These are phyloP conservation scores for Cantharis lateralis DNA, from an alignment of 2,888 invertebrate genomes.

Conservation along the genomic window DNA sequence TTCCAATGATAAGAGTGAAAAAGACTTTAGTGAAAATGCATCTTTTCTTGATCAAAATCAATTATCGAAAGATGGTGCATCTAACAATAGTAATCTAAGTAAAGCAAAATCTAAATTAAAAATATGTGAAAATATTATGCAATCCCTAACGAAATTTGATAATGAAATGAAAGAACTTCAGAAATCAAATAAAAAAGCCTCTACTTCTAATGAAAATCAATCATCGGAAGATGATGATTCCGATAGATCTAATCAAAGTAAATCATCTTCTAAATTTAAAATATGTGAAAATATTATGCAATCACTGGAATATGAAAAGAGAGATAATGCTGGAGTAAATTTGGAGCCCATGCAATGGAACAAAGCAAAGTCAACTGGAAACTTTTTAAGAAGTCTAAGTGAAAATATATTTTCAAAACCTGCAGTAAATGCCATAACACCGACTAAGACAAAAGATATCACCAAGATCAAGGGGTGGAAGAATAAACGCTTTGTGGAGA, in stretches of 20 bases:
- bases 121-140: background rate
- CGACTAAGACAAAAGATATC: conserved; percentile 51
- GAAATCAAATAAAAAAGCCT: background rate
- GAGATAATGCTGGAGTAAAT: no score
- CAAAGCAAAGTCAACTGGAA: background rate
- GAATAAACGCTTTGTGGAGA: conserved; percentile 31
- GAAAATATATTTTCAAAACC: background rate
- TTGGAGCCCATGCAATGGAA: no score
- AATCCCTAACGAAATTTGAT: background rate
- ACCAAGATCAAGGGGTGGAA: conserved; percentile 54
- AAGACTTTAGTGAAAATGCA: background rate
- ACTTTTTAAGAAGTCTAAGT: background rate
- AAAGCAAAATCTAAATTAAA: background rate
- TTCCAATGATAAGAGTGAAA: background rate
- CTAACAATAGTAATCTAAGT: background rate
- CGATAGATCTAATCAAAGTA: background rate
- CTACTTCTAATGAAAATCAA: background rate
- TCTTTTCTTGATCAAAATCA: background rate
- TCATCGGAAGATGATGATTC: background rate
- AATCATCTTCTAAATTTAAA: background rate
- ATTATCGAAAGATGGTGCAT: background rate
- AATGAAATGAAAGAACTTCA: background rate
- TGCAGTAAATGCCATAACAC: conserved; percentile 32
- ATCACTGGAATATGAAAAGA: background rate
- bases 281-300: background rate